These are phyloP conservation scores for Hepsetus odoe DNA, from an alignment of 2,113 vertebrate species.

Conservation along the genomic window DNA sequence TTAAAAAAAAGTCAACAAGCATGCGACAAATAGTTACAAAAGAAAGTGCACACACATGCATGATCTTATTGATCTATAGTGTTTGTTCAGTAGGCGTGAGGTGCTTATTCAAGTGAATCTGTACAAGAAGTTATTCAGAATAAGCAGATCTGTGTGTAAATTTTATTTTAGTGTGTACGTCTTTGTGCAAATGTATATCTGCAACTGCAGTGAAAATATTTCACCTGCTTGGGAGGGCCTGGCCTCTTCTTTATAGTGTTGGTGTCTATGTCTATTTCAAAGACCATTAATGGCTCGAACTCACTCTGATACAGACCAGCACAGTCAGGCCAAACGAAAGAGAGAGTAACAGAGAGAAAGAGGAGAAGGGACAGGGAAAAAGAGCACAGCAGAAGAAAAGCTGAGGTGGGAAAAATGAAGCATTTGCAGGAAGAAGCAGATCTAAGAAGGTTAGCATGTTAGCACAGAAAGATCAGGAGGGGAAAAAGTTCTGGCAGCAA, in stretches of 20 bases:
- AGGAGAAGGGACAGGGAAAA: constrained; percentile 15
- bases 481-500: background rate
- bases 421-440: background rate
- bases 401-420: constrained; percentile 10
- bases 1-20: background rate
- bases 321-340: background rate
- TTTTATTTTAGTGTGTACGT: too few species aligned
- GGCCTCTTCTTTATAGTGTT: constrained; percentile 81
- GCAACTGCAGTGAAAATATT: constrained; percentile 25
- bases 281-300: constrained; percentile 77
- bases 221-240: constrained; percentile 78
- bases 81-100: constrained; percentile 12
- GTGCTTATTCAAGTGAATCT: background rate
- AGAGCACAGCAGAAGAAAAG: constrained; percentile 30
- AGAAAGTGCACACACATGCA: background rate
- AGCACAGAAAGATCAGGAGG: background rate
- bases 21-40: constrained; percentile 6
- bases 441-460: background rate
- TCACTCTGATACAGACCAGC: constrained; percentile 67
- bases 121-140: too few species aligned
- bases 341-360: constrained; percentile 18
- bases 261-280: constrained; percentile 81
- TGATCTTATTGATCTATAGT: background rate
- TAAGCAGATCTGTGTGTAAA: too few species aligned
- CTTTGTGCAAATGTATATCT: background rate